These are phyloP conservation scores for Anoplopoma fimbria DNA, from an alignment of 2,113 vertebrate genomes.

Conservation along the genomic window DNA sequence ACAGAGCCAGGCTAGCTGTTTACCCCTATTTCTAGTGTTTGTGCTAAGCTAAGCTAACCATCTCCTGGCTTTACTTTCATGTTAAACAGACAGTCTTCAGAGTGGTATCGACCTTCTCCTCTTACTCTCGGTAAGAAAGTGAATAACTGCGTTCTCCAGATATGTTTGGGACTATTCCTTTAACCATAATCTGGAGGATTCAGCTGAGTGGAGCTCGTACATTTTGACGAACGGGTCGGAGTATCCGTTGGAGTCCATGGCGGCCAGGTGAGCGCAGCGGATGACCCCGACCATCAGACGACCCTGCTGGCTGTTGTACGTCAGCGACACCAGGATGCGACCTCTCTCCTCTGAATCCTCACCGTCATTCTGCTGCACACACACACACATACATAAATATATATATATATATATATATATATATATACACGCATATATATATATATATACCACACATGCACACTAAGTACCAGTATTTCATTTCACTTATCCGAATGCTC, in stretches of 20 bases:
- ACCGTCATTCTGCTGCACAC: constrained; percentile 78
- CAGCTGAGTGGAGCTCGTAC: constrained; percentile 77
- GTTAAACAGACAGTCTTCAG: not conserved
- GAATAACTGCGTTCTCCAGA: not conserved
- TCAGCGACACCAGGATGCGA: constrained; percentile 94
- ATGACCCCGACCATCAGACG: constrained; percentile 92
- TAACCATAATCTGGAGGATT: not conserved
- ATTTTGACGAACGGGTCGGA: constrained; percentile 97
- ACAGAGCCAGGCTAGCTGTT: not conserved
- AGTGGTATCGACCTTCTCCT: not conserved
- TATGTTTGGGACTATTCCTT: not conserved
- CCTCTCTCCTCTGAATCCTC: constrained; percentile 91
- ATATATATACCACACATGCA: not conserved
- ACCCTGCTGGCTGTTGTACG: constrained; percentile 91
- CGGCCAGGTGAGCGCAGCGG: constrained; percentile 93
- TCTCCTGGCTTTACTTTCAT: not conserved
- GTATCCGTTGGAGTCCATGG: constrained; percentile 98
- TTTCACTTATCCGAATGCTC: not conserved
- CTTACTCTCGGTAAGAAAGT: not conserved
- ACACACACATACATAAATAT: constrained; percentile 8
- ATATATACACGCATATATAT: not conserved
- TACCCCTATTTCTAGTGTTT: not conserved
- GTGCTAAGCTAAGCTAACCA: not conserved
- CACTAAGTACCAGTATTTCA: not conserved
- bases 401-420: constrained; percentile 5